Evolutionary conservation across 2,113 vertebrate species (phyloP).

Genomic region (Pithys albifrons): DNA sequence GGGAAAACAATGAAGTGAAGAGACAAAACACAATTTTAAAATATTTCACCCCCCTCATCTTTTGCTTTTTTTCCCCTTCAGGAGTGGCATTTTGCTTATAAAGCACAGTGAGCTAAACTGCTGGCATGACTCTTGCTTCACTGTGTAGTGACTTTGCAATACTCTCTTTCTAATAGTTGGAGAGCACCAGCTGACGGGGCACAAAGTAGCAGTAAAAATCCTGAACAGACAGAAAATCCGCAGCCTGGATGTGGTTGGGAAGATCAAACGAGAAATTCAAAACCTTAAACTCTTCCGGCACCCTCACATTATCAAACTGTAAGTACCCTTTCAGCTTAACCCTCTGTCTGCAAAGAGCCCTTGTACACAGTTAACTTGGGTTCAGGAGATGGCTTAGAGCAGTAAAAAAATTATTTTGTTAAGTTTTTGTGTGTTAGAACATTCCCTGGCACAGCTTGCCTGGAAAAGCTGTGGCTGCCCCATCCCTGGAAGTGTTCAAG

Average conservation of each 20-base stretch:
- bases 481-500: not conserved
- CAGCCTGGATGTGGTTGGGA: conserved; percentile 97
- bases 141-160: conserved; percentile 15
- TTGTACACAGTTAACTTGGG: accelerated
- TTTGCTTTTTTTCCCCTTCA: not conserved
- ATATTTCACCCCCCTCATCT: not conserved
- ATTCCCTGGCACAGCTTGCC: not conserved
- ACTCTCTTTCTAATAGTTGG: conserved; percentile 83
- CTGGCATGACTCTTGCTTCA: not conserved
- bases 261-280: conserved; percentile 98
- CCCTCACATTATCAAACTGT: conserved; percentile 99
- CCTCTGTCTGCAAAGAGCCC: not conserved
- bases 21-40: not conserved
- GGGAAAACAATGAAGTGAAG: not conserved
- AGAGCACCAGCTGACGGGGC: conserved; percentile 94
- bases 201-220: conserved; percentile 99
- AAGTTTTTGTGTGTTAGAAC: not conserved
- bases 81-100: not conserved
- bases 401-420: not conserved
- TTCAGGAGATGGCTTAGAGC: not conserved
- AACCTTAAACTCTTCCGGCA: conserved; percentile 98
- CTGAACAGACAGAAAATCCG: conserved; percentile 98
- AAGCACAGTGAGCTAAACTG: not conserved
- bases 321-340: conserved; percentile 70
- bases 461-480: not conserved